Evolutionary conservation across 2,797 vertebrate species (phyloP), one percentile per base, ranked within the genome.

Genomic region (Harpagifer antarcticus): DNA sequence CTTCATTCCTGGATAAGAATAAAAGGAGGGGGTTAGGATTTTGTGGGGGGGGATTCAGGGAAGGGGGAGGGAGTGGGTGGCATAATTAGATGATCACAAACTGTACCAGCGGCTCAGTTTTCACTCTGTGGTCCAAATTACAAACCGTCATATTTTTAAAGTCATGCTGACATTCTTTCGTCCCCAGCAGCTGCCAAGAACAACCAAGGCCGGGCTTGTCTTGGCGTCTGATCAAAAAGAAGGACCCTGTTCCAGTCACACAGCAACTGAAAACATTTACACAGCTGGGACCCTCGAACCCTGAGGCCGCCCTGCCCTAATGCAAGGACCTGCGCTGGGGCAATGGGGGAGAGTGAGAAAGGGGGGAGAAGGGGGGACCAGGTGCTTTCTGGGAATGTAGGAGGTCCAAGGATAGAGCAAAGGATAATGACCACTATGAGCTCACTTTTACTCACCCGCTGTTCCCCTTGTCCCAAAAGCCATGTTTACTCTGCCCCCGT

Each of bases 221-320:
- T 98, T 98, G 98, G 98, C 97, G 44, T 65, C 0, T 58, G 94
- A 96, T 97, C 97, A 98, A 96, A 96, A 96, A 97, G 92, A 91
- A 96, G 94, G 94, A 89, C 94, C 94, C 86, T 87, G 93, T 96
- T 95, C 95, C 94, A 97, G 96, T 96, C 96, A 94, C 96, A 95
- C 96, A 94, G 94, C 96, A 97, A 98, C 96, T 94, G 92, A 98
- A 98, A 99, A 98, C 97, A 98, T 99, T 98, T 97, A 98, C 97
- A 98, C 97, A 99, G 97, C 98, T 98, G 97, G 96, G 95, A 94
- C 94, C 93, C 89, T 91, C 88, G 86, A 95, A 95, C 96, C 93
- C 95, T 92, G 95, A 91, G 95, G 96, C 94, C 92, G 82, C 93
- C 72, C 86, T 93, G 92, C 94, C 95, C 93, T 62, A 87, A 93